Conservation (phyloP, 2,888 invertebrate genomes). For the Chelonus formosanus region DNA sequence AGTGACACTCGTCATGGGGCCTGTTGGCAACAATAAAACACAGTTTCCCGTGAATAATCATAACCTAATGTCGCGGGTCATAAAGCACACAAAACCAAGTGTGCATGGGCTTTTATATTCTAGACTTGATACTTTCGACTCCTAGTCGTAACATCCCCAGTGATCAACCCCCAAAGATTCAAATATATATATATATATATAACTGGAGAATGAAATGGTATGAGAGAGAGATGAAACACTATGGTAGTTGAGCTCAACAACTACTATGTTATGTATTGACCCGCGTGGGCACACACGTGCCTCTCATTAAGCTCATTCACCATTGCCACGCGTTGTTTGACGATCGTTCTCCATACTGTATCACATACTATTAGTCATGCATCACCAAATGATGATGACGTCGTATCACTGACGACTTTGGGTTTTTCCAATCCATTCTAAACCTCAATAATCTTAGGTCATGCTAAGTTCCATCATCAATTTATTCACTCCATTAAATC, state of each 20-base stretch:
- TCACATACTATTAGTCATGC: conserved; percentile 21
- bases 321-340: conserved; percentile 50
- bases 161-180: conserved; percentile 21
- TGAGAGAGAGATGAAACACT: not conserved
- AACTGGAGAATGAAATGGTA: not conserved
- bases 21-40: conserved; percentile 59
- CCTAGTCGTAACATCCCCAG: not conserved
- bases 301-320: conserved; percentile 59
- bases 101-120: conserved; percentile 9
- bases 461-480: not conserved
- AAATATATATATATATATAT: not conserved
- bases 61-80: conserved; percentile 54
- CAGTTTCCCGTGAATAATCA: conserved; percentile 65
- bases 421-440: too few relatives aligned
- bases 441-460: too few relatives aligned
- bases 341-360: conserved; percentile 22
- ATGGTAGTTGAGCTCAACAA: conserved; percentile 1
- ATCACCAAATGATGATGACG: conserved; percentile 6
- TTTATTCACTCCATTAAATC: too few relatives aligned
- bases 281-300: conserved; percentile 52
- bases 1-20: conserved; percentile 39
- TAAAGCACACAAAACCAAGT: conserved; percentile 58
- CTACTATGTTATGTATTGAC: conserved; percentile 6
- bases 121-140: conserved; percentile 23
- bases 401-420: conserved; percentile 1